Evolutionary conservation across 2,888 invertebrate species (phyloP).

Genomic region (Meghimatium bilineatum): DNA sequence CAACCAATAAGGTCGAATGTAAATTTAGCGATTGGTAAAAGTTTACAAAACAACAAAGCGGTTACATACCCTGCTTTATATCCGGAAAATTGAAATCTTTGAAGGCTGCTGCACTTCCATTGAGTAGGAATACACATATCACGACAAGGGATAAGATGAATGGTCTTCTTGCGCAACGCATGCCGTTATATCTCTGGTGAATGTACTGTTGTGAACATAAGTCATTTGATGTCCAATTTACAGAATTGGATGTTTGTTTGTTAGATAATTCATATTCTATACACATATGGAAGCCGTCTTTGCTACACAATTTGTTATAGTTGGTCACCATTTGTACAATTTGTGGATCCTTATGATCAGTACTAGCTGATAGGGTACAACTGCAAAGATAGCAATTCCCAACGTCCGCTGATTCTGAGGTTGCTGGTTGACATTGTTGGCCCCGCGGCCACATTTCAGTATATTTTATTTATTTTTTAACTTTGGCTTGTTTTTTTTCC

Average conservation of each 20-base stretch:
- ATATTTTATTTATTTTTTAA: not conserved
- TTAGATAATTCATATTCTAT: not conserved
- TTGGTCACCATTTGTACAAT: not conserved
- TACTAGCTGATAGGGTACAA: not conserved
- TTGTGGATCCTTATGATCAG: not conserved
- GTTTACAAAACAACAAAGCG: not conserved
- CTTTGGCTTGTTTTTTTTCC: not conserved
- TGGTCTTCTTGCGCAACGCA: not conserved
- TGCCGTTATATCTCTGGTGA: not conserved
- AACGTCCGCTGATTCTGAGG: not conserved
- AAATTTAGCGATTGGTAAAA: not conserved
- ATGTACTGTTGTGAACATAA: not conserved
- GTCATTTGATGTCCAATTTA: not conserved
- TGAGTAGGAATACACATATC: constrained; percentile 8
- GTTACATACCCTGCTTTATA: constrained; percentile 29
- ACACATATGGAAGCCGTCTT: not conserved
- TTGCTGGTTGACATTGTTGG: not conserved
- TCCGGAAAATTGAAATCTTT: constrained; percentile 35
- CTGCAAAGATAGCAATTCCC: not conserved
- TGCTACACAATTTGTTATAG: not conserved
- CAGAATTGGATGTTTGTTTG: not conserved
- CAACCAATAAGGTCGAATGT: not conserved
- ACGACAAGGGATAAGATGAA: not conserved
- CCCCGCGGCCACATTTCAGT: not conserved
- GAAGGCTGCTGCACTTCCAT: constrained; percentile 27